Evolutionary conservation across 2,113 vertebrate species (phyloP).

Genomic region (Agapornis roseicollis): DNA sequence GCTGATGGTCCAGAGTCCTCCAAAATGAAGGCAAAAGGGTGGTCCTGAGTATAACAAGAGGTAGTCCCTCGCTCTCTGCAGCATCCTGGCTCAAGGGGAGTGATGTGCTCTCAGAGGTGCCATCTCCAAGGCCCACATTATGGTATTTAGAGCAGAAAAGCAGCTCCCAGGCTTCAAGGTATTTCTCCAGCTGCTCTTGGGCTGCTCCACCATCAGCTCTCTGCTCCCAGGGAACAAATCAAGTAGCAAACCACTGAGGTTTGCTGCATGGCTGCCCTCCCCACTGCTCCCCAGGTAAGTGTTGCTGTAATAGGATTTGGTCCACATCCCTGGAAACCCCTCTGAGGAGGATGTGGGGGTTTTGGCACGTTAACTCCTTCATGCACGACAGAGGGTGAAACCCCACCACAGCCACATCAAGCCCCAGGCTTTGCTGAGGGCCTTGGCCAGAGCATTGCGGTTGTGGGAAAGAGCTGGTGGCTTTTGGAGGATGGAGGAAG

Average conservation of each 20-base stretch:
- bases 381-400: slow-evolving; percentile 25
- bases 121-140: neutral
- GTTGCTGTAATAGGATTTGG: slow-evolving; percentile 58
- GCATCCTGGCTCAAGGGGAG: neutral
- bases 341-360: slow-evolving; percentile 11
- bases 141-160: neutral
- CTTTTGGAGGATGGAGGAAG: neutral
- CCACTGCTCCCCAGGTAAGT: slow-evolving; percentile 27
- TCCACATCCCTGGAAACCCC: slow-evolving; percentile 6
- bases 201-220: neutral
- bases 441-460: neutral
- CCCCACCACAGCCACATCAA: neutral
- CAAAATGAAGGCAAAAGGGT: neutral
- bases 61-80: fast-evolving
- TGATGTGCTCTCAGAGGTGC: fast-evolving
- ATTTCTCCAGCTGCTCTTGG: neutral
- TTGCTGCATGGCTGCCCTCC: slow-evolving; percentile 54
- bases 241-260: slow-evolving; percentile 44
- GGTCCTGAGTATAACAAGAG: fast-evolving
- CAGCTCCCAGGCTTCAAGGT: neutral
- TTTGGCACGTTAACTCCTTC: slow-evolving; percentile 43
- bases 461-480: neutral
- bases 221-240: slow-evolving; percentile 6
- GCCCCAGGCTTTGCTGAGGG: neutral
- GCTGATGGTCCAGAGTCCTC: neutral